phyloP scores from a whole-genome alignment of 2,797 vertebrate genomes.

The Pangasius macronema region DNA sequence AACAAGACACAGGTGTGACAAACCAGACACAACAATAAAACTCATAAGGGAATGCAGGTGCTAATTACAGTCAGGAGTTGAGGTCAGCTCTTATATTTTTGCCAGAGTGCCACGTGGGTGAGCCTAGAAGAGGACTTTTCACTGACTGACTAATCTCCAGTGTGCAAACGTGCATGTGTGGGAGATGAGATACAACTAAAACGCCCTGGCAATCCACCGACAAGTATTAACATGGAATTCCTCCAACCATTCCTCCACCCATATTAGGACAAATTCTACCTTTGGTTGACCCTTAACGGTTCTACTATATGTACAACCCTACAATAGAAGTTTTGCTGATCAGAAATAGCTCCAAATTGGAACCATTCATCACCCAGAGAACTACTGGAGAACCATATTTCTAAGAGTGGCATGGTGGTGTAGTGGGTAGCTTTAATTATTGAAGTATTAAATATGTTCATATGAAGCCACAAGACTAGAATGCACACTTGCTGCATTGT shows the following conservation, averaged over 20 bases:
- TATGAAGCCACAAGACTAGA: neutral
- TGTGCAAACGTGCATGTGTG: neutral
- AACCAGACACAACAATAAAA: conserved; percentile 19
- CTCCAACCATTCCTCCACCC: neutral
- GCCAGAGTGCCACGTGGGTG: neutral
- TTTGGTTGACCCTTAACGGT: neutral
- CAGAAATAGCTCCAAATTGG: neutral
- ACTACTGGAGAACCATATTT: neutral
- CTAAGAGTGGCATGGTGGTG: neutral
- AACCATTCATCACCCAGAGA: neutral
- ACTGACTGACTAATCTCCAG: neutral
- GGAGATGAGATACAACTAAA: neutral
- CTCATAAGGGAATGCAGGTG: neutral
- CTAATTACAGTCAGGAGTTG: conserved; percentile 13
- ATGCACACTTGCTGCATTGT: neutral
- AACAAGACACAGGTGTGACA: neutral
- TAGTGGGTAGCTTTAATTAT: neutral
- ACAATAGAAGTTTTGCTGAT: neutral
- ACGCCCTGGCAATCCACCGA: neutral
- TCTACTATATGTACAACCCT: neutral
- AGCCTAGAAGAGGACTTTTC: neutral
- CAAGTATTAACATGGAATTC: neutral
- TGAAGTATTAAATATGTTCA: neutral
- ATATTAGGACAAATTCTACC: neutral
- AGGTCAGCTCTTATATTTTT: neutral